Conservation (phyloP, 37 sponge, comb jelly and placozoan species). For the Hexactinellida sp. region DNA sequence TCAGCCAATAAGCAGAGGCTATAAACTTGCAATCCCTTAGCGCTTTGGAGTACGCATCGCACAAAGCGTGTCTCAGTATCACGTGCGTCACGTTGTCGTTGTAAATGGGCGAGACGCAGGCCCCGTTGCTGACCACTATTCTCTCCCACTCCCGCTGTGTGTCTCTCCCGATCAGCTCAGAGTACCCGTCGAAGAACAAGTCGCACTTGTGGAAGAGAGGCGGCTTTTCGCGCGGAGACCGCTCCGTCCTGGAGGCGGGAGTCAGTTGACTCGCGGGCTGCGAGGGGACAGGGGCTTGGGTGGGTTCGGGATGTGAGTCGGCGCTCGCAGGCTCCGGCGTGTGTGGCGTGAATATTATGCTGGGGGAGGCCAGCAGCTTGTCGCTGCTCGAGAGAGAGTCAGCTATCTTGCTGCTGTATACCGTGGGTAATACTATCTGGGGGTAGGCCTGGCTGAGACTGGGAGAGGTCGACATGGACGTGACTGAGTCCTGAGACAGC, state of each 20-base stretch:
- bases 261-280: background rate
- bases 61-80: slow-evolving; percentile 17
- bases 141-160: background rate
- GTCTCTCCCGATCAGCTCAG: background rate
- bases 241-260: background rate
- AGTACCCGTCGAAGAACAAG: background rate
- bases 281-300: background rate
- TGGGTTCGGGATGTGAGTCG: background rate
- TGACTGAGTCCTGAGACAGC: background rate
- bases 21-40: slow-evolving; percentile 65
- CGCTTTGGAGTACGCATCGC: slow-evolving; percentile 47
- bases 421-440: background rate
- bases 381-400: background rate
- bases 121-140: background rate
- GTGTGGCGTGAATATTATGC: background rate
- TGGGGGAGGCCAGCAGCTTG: background rate
- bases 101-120: background rate
- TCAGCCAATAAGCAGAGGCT: slow-evolving; percentile 84
- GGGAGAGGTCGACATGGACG: background rate
- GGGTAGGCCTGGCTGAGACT: background rate
- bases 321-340: background rate
- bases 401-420: background rate
- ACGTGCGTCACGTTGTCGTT: background rate
- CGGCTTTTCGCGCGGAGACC: background rate
- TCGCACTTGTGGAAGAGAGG: background rate